phyloP scores from a whole-genome alignment of 2,888 invertebrate species.

The Drosophila paranaensis region DNA sequence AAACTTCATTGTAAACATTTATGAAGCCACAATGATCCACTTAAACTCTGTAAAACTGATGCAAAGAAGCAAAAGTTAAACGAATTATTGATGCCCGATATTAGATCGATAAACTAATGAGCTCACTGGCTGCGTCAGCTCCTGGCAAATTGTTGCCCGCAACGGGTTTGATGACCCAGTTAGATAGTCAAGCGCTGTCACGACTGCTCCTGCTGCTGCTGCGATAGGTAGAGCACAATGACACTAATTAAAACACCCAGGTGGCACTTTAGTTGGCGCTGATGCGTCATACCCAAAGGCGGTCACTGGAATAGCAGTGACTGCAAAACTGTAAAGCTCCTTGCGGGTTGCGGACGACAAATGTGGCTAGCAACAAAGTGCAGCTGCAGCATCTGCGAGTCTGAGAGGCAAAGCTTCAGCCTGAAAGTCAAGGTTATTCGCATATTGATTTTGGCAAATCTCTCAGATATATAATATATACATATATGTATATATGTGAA shows the following conservation, averaged over 20 bases:
- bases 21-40: too few species aligned
- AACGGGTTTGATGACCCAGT: conserved; percentile 50
- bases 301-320: background rate
- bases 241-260: conserved; percentile 56
- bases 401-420: conserved; percentile 18
- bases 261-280: conserved; percentile 34
- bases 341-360: background rate
- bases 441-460: conserved; percentile 57
- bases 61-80: background rate
- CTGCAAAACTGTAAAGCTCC: conserved; percentile 47
- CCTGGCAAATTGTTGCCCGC: conserved; percentile 4
- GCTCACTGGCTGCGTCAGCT: conserved; percentile 6
- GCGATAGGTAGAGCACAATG: conserved; percentile 31
- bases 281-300: conserved; percentile 39
- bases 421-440: conserved; percentile 59
- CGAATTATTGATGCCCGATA: background rate
- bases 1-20: too few species aligned
- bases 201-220: conserved; percentile 13
- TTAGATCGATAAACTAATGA: conserved; percentile 37
- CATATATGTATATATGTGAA: conserved; percentile 15
- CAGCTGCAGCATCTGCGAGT: conserved; percentile 36
- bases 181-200: conserved; percentile 54
- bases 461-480: conserved; percentile 1
- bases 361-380: conserved; percentile 53
- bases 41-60: background rate